A percentile compares a stretch with the other conserved stretches of the same genome.
Conservation (phyloP, 1,140 invertebrate genomes). For the Brachionus plicatilis region DNA sequence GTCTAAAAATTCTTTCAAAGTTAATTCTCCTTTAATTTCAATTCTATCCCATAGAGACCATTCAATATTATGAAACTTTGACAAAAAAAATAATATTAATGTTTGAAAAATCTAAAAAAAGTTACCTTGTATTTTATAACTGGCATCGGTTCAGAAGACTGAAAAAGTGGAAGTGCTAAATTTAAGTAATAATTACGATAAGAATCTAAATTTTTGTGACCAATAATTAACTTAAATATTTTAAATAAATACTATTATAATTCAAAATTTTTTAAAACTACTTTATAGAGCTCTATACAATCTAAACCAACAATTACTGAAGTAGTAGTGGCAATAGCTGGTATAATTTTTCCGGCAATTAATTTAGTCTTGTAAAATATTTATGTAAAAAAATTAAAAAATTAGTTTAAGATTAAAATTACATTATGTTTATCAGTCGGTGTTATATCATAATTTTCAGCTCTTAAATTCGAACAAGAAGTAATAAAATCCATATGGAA, state of each 20-base stretch:
- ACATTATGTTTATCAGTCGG: constrained; percentile 76
- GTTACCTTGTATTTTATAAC: constrained; percentile 67
- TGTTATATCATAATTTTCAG: constrained; percentile 89
- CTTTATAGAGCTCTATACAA: constrained; percentile 85
- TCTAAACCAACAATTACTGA: constrained; percentile 90
- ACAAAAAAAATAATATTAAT: background rate
- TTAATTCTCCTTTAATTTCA: constrained; percentile 87
- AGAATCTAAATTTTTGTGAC: constrained; percentile 60
- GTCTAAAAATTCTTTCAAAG: constrained; percentile 82
- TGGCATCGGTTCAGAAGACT: constrained; percentile 85
- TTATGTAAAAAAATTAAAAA: background rate
- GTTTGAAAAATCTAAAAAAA: background rate
- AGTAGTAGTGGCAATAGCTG: constrained; percentile 96
- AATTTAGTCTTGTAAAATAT: constrained; percentile 70
- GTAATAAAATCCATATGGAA: constrained; percentile 99
- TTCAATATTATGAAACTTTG: constrained; percentile 77
- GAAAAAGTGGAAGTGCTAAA: constrained; percentile 89
- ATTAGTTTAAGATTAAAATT: background rate
- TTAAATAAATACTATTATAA: too few species aligned
- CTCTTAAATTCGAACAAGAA: constrained; percentile 88
- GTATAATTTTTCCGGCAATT: constrained; percentile 97
- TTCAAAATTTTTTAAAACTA: constrained; percentile 44
- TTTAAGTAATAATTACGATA: constrained; percentile 98
- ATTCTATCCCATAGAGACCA: constrained; percentile 99
- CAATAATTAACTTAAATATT: constrained; percentile 45